phyloP scores from a whole-genome alignment of 2,888 invertebrate species.

The Strigamia transsilvanica region DNA sequence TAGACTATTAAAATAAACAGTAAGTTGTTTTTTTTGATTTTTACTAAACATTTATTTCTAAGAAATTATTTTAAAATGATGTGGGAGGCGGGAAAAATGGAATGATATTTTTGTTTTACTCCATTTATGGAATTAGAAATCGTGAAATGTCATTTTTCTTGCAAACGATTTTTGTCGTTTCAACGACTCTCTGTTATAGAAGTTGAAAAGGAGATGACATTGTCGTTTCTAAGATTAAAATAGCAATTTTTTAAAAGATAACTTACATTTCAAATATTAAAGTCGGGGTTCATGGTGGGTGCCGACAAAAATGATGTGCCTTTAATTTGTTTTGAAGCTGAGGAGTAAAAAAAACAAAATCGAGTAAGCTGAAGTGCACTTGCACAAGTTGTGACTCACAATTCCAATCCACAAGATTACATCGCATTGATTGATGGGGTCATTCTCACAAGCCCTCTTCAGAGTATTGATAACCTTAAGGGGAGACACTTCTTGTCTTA shows the following conservation, averaged over 20 bases:
- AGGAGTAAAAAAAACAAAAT: constrained; percentile 10
- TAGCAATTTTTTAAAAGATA: not conserved
- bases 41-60: not conserved
- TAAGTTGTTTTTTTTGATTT: not conserved
- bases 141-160: not conserved
- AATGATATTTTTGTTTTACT: not conserved
- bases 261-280: not conserved
- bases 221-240: constrained; percentile 2
- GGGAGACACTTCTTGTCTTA: constrained; percentile 12
- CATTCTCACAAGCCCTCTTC: constrained; percentile 47
- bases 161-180: not conserved
- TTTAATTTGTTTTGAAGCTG: constrained; percentile 17
- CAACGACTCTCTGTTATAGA: not conserved
- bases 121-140: not conserved
- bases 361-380: constrained; percentile 12
- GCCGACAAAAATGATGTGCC: not conserved
- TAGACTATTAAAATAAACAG: constrained; percentile 42
- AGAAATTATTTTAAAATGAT: not conserved
- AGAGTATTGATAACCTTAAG: constrained; percentile 47
- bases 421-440: constrained; percentile 47
- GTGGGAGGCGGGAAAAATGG: no score
- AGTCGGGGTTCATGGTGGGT: not conserved
- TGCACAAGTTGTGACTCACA: constrained; percentile 40
- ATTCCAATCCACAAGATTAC: constrained; percentile 43
- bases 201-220: not conserved